These are phyloP conservation scores for Rhynchophorus ferrugineus DNA, from an alignment of 1,140 invertebrate species.

Conservation along the genomic window DNA sequence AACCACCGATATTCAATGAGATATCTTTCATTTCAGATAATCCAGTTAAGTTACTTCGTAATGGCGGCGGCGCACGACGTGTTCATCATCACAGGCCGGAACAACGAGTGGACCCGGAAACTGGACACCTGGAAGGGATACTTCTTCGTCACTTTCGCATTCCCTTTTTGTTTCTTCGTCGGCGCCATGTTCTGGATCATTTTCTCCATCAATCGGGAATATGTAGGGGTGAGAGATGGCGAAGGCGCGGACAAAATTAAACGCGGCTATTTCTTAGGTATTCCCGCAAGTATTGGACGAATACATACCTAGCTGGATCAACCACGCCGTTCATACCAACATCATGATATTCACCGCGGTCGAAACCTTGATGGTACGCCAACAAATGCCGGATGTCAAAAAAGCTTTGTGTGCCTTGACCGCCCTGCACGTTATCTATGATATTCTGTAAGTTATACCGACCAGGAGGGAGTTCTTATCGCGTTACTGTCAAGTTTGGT, in stretches of 20 bases:
- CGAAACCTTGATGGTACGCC: conserved; percentile 40
- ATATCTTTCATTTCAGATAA: conserved; percentile 41
- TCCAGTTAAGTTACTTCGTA: conserved; percentile 43
- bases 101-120: conserved; percentile 25
- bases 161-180: conserved; percentile 56
- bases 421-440: conserved; percentile 9
- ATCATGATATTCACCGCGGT: conserved; percentile 42
- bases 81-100: conserved; percentile 34
- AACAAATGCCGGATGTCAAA: conserved; percentile 16
- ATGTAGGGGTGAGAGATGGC: conserved; percentile 41
- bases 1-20: too few species aligned
- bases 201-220: conserved; percentile 57
- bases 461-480: too few species aligned
- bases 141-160: conserved; percentile 41
- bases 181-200: conserved; percentile 58
- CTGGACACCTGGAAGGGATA: conserved; percentile 40
- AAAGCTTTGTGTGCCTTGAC: conserved; percentile 16
- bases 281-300: conserved; percentile 54
- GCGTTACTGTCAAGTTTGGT: too few species aligned
- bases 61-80: conserved; percentile 41
- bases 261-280: too few species aligned
- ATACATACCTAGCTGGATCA: conserved; percentile 59
- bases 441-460: conserved; percentile 16
- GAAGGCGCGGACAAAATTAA: too few species aligned
- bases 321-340: conserved; percentile 58